Base-by-base conservation (phyloP, 1,140 invertebrate species). In the Atopsyche davidsoni region DNA sequence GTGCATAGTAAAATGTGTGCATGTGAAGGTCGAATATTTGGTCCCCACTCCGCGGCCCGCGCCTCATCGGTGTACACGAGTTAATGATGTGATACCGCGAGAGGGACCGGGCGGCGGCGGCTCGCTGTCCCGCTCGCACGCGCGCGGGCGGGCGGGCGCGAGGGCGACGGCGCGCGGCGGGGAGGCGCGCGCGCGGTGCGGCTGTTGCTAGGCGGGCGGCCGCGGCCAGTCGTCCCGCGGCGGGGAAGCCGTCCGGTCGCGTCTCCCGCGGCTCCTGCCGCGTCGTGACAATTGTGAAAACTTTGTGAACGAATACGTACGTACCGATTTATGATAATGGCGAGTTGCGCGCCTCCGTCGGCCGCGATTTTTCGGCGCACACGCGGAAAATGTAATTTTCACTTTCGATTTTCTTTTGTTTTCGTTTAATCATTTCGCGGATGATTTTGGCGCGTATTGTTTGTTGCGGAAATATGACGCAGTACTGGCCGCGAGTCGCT, bases 41-140 rank as follows among this genome's bases (percentile, higher is more conserved):
- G 10, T 40, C 44, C 55, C 55, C 50, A 22, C 46, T 39, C 45
- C 38, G 42, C 22, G 46, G 21, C 41, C 21, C 53, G 7, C 46
- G 35, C 46, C 23, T 23, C 21, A 51, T 48, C 44, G 48, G 48
- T 36, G 43, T 43, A 45, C 48, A 46, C 43, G 47, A 51, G 24
- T 45, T 39, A 39, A 50, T 47, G 48, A 46, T 47, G 46, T 51
- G 53, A 51, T 51, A 53, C 38, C 22, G 51, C 44, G 38, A 31
- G 32, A 19, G 42, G 24, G 23, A 14, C 28, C 14, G 43, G 35
- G 25, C 51, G 9, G 28, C 31, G 17, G 16, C 19, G 10, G 11
- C 10, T 6, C n/a, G 3, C 2, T 14, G 39, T 46, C 36, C 4
- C 45, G 23, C 25, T 28, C 39, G 19, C 16, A 11, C 19, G 48